phyloP scores from a whole-genome alignment of 2,113 vertebrate species.

The Vulpes ferrilata region DNA sequence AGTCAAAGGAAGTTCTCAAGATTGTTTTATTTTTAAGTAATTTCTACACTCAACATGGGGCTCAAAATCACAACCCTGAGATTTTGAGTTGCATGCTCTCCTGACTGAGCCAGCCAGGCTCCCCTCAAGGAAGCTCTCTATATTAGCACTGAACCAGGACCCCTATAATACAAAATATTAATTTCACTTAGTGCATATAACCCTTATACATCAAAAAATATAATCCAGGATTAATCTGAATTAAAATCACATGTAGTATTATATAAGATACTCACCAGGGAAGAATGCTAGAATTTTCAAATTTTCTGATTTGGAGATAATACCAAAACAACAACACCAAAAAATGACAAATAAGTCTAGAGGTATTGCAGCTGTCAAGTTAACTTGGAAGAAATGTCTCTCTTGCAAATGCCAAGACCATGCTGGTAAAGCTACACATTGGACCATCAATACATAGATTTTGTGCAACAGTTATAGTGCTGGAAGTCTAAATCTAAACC shows the following conservation, averaged over 20 bases:
- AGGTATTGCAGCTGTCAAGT: neutral
- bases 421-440: neutral
- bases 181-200: neutral
- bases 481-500: neutral
- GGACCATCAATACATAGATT: neutral
- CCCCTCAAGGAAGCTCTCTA: neutral
- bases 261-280: neutral
- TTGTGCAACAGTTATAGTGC: neutral
- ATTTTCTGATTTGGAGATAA: neutral
- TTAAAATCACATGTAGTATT: neutral
- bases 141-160: neutral
- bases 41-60: neutral
- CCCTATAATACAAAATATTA: neutral
- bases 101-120: neutral
- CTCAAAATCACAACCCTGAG: neutral
- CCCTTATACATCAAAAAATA: neutral
- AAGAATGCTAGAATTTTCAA: conserved; percentile 11
- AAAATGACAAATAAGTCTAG: neutral
- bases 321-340: neutral
- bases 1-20: neutral
- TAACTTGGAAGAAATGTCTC: neutral
- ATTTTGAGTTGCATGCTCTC: neutral
- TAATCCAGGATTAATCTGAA: neutral
- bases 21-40: neutral
- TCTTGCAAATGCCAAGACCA: neutral